Conservation (phyloP, 1,140 invertebrate species). For the Micrasema longulum region DNA sequence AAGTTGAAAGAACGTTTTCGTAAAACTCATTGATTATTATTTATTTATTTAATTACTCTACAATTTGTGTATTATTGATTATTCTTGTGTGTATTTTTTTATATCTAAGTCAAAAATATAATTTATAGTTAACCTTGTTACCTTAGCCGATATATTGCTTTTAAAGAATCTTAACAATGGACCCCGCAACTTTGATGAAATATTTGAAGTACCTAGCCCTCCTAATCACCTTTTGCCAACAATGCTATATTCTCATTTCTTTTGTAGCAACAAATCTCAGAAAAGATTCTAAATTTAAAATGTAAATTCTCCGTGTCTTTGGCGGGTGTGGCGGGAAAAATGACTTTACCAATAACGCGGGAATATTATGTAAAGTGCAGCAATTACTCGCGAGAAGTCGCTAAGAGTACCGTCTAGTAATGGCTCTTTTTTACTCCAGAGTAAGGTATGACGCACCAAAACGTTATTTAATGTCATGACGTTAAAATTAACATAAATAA, state of each 20-base stretch:
- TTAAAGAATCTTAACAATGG: too few species aligned
- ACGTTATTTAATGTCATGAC: slow-evolving; percentile 54
- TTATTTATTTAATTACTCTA: too few species aligned
- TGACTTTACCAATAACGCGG: slow-evolving; percentile 53
- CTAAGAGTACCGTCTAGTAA: slow-evolving; percentile 46
- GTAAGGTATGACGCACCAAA: slow-evolving; percentile 53
- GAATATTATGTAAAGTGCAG: slow-evolving; percentile 56
- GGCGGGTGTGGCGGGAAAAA: slow-evolving; percentile 40
- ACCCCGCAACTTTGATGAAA: too few species aligned
- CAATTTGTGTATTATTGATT: too few species aligned
- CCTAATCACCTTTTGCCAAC: slow-evolving; percentile 5
- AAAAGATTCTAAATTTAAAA: slow-evolving; percentile 22
- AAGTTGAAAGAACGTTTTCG: too few species aligned
- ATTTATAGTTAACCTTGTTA: too few species aligned
- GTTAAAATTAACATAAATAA: slow-evolving; percentile 56
- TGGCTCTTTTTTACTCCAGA: slow-evolving; percentile 43
- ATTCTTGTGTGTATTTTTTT: too few species aligned
- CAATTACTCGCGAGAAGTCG: slow-evolving; percentile 53
- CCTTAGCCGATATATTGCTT: too few species aligned
- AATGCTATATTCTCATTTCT: slow-evolving; percentile 21
- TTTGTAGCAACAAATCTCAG: slow-evolving; percentile 27
- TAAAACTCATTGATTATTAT: too few species aligned
- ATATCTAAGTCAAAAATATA: too few species aligned
- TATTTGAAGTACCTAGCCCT: background rate
- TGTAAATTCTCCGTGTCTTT: slow-evolving; percentile 29